Evolutionary conservation across 2,888 invertebrate species (phyloP).

Genomic region (Machimus rusticus): DNA sequence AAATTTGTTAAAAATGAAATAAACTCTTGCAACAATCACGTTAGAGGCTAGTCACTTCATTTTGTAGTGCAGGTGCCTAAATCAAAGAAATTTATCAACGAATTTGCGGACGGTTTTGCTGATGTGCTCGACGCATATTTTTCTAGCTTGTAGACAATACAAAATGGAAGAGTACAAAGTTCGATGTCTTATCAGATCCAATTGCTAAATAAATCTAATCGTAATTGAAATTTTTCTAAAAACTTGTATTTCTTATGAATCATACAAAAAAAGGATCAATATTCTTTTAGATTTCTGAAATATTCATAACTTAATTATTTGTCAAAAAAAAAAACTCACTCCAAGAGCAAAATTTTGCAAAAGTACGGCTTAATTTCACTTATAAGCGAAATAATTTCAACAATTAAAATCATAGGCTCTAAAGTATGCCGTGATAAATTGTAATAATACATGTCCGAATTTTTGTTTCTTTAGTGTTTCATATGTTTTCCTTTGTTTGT

Average conservation of each 20-base stretch:
- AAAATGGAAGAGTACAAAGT: not conserved
- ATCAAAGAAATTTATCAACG: not conserved
- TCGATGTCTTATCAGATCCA: not conserved
- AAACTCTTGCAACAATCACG: not conserved
- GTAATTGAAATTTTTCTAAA: not conserved
- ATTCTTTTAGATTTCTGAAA: not conserved
- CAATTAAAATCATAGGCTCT: not conserved
- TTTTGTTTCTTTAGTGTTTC: not conserved
- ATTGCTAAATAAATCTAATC: not conserved
- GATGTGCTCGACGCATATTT: constrained; percentile 9
- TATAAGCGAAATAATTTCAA: not conserved
- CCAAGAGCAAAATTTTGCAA: no score
- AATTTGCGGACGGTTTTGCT: constrained; percentile 20
- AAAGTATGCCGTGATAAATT: no score
- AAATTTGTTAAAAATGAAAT: not conserved
- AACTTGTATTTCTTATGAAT: not conserved
- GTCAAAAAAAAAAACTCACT: no score
- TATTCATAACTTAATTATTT: not conserved
- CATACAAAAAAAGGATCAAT: not conserved
- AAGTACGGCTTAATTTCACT: not conserved
- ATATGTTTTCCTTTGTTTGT: not conserved
- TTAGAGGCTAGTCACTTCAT: not conserved
- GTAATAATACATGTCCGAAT: no score
- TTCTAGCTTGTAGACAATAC: constrained; percentile 6
- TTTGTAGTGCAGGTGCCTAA: not conserved